Percentiles rank a stretch among this genome's conserved stretches.
Evolutionary conservation across 1,140 invertebrate species (phyloP).

Genomic region (Euborellia annulipes): DNA sequence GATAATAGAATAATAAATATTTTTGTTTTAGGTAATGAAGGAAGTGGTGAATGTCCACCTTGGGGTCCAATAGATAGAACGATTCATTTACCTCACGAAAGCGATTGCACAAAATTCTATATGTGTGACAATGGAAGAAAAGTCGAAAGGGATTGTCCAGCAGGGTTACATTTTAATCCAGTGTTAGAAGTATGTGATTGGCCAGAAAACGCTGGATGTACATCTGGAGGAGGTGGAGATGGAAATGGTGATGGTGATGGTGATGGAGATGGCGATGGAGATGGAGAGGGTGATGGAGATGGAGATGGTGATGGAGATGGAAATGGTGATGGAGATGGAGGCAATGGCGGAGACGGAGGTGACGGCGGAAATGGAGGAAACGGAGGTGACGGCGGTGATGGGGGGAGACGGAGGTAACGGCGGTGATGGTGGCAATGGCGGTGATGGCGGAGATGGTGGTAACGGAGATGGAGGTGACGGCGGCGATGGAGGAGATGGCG

Average conservation of each 20-base stretch:
- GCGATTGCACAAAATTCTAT: slow-evolving; percentile 15
- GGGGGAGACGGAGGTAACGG: too few relatives aligned
- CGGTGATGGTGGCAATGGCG: too few relatives aligned
- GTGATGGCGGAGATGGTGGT: too few relatives aligned
- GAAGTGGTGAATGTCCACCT: background rate
- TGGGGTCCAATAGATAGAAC: slow-evolving; percentile 12
- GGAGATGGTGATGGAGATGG: too few relatives aligned
- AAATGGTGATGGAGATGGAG: too few relatives aligned
- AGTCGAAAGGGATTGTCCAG: slow-evolving; percentile 30
- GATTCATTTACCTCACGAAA: slow-evolving; percentile 13
- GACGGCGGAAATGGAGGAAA: too few relatives aligned
- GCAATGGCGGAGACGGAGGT: too few relatives aligned
- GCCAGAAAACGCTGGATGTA: slow-evolving; percentile 30
- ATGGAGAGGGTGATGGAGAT: background rate
- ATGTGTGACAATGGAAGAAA: slow-evolving; percentile 19
- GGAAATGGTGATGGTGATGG: background rate
- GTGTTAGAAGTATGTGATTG: slow-evolving; percentile 35
- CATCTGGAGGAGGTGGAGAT: too few relatives aligned
- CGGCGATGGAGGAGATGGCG: too few relatives aligned
- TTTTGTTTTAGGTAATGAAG: background rate
- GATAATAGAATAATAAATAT: too few relatives aligned
- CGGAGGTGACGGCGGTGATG: too few relatives aligned
- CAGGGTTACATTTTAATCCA: slow-evolving; percentile 35
- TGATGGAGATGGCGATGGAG: background rate
- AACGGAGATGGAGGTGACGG: too few relatives aligned